phyloP scores from a whole-genome alignment of 2,888 invertebrate species.

The Dioctria linearis region DNA sequence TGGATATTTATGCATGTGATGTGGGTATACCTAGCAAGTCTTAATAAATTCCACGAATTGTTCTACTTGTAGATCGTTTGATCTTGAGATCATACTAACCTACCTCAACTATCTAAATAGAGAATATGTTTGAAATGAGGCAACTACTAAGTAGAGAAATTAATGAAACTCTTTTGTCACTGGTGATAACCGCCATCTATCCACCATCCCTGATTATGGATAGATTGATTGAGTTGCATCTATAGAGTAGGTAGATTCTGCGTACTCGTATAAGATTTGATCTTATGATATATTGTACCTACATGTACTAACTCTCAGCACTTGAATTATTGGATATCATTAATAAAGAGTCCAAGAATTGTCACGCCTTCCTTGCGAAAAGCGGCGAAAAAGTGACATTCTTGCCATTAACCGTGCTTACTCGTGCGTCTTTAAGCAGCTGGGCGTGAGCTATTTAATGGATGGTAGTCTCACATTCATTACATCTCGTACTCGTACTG shows the following conservation, averaged over 20 bases:
- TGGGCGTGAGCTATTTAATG: slow-evolving; percentile 35
- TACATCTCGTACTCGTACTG: slow-evolving; percentile 59
- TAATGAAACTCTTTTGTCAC: neutral
- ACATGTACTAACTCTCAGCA: neutral
- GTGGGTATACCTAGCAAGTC: neutral
- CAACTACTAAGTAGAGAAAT: too few species aligned
- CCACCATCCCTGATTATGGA: neutral
- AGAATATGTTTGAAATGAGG: too few species aligned
- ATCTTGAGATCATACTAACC: slow-evolving; percentile 14
- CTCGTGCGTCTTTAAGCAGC: slow-evolving; percentile 31
- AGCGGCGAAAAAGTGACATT: slow-evolving; percentile 22
- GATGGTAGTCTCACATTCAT: slow-evolving; percentile 44
- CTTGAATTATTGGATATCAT: slow-evolving; percentile 2
- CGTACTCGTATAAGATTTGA: neutral
- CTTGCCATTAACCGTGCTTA: slow-evolving; percentile 11
- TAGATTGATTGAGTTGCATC: neutral
- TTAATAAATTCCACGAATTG: slow-evolving; percentile 52
- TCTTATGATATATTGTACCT: neutral
- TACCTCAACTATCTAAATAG: neutral
- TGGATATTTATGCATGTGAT: slow-evolving; percentile 6
- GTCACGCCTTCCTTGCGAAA: slow-evolving; percentile 34
- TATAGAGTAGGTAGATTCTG: neutral
- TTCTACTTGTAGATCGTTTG: slow-evolving; percentile 34
- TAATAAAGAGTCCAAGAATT: slow-evolving; percentile 26
- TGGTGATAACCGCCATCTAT: neutral